A percentile compares a stretch with the other conserved stretches of the same genome.
Evolutionary conservation across 2,888 invertebrate species (phyloP).

Genomic region (Euplagia quadripunctaria): DNA sequence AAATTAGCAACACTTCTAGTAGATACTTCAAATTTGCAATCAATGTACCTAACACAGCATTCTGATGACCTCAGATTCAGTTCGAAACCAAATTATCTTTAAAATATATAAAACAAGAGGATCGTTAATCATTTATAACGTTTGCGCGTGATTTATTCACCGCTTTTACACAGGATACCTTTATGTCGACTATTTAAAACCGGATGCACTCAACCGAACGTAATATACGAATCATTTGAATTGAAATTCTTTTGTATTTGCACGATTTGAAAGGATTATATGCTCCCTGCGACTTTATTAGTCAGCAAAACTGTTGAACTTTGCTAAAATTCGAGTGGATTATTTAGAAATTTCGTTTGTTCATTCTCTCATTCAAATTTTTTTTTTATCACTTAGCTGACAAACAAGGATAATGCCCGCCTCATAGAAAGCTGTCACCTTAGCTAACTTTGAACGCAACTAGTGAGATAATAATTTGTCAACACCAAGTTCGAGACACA

Average conservation of each 20-base stretch:
- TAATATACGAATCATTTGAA: constrained; percentile 31
- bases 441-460: no score
- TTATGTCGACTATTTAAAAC: constrained; percentile 18
- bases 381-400: no score
- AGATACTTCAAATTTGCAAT: no score
- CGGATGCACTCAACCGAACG: constrained; percentile 34
- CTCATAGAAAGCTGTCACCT: no score
- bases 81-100: no score
- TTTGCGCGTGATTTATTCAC: constrained; percentile 15
- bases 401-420: no score
- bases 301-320: not conserved
- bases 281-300: not conserved
- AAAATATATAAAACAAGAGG: not conserved
- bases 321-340: not conserved
- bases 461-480: no score
- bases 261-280: constrained; percentile 1
- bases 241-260: constrained; percentile 3
- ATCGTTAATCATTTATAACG: constrained; percentile 3
- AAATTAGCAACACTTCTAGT: no score
- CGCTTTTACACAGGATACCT: constrained; percentile 5
- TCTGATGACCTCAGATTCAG: no score
- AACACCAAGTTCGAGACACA: no score
- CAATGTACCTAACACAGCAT: no score
- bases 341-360: not conserved
- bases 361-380: no score